phyloP scores from a whole-genome alignment of 2,888 invertebrate genomes.

The Andricus curvator region DNA sequence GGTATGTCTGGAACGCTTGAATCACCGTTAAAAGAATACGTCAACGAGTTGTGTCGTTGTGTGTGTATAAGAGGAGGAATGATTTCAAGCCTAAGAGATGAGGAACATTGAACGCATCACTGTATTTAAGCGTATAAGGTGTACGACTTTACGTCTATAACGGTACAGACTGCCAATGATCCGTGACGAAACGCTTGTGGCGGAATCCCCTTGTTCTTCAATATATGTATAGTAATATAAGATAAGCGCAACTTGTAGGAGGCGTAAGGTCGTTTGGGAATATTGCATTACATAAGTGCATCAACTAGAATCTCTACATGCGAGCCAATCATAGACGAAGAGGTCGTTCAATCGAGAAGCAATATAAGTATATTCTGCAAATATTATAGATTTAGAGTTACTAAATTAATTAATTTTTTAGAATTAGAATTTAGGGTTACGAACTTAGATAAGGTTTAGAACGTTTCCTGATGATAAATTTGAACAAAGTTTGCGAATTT shows the following conservation, averaged over 20 bases:
- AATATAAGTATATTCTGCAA: constrained; percentile 57
- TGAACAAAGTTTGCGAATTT: too few relatives aligned
- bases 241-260: neutral
- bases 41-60: neutral
- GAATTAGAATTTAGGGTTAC: too few relatives aligned
- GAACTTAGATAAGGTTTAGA: too few relatives aligned
- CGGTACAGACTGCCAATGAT: constrained; percentile 34
- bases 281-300: constrained; percentile 43
- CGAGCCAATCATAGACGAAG: constrained; percentile 59
- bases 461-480: too few relatives aligned
- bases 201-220: constrained; percentile 4
- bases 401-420: too few relatives aligned
- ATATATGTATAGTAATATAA: neutral
- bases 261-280: constrained; percentile 30
- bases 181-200: neutral
- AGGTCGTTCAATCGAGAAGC: constrained; percentile 64
- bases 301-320: neutral
- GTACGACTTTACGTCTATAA: neutral
- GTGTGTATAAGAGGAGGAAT: neutral
- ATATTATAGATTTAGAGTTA: neutral
- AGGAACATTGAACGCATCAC: constrained; percentile 31
- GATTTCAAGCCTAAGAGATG: constrained; percentile 25
- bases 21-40: constrained; percentile 39
- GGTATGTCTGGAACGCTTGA: constrained; percentile 30
- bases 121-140: neutral